Evolutionary conservation across 1,140 invertebrate genomes (phyloP), one percentile per base, ranked within the genome.

Genomic region (Zelostemma sp.): DNA sequence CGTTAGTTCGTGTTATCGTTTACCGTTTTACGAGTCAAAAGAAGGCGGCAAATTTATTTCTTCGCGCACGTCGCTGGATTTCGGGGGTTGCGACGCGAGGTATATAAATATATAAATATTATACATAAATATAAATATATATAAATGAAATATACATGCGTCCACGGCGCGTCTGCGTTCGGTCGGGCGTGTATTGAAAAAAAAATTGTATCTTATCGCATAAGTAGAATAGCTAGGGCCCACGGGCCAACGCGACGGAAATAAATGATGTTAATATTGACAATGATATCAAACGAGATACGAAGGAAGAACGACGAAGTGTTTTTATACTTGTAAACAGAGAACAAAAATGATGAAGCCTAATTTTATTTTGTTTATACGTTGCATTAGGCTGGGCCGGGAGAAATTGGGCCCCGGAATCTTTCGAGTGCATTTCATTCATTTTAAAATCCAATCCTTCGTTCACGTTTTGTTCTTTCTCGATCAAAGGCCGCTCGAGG

Each of bases 221-320:
- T 81, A 78, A 84, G 78, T 80, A 82, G 79, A 75, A 74, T 80
- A 80, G 73, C 76, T 80, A 80, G 76, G 76, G 76, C 76, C 74
- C 28, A 63, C 40, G 70, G 72, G 75, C 76, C 71, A 73, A 77
- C 38, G 54, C 47, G 68, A 72, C 60, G 75, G 73, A 63, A 64
- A 64, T 59, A 51, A 71, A 58, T 68, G 64, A 72, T 74, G 61
- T 75, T 72, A 64, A 75, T 73, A 74, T 55, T 69, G 63, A 73
- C 66, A 55, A 76, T 66, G 62, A 77, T 75, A 74, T 74, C 69
- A 74, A 72, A 72, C 63, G 57, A 72, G 62, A 66, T 58, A 57
- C 46, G 64, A 65, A 73, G 62, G 68, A 71, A 59, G 28, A 61
- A 67, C 51, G 55, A 72, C 49, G 49, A 75, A 48, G 63, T 49